Conservation (phyloP, 2,888 invertebrate species). For the Exephanes ischioxanthus region DNA sequence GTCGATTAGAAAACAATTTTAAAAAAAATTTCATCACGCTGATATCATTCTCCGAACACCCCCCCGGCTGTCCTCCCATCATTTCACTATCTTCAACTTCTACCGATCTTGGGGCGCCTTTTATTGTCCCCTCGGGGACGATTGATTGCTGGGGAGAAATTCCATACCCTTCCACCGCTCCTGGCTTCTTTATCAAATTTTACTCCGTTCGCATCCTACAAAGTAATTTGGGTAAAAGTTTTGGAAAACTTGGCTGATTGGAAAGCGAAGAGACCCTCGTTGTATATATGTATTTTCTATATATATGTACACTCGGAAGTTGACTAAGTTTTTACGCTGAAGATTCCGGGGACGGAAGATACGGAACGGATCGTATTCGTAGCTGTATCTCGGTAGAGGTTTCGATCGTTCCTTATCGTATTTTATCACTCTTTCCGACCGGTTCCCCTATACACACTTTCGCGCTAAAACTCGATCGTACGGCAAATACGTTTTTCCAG, state of each 20-base stretch:
- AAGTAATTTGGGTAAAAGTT: conserved; percentile 58
- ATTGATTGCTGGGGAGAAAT: conserved; percentile 59
- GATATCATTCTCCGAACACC: background rate
- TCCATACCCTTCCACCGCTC: conserved; percentile 3
- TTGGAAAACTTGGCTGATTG: conserved; percentile 57
- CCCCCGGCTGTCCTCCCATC: conserved; percentile 19
- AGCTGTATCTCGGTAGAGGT: conserved; percentile 32
- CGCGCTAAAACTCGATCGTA: conserved; percentile 61
- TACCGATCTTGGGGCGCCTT: conserved; percentile 21
- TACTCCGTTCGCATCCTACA: conserved; percentile 46
- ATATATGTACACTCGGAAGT: conserved; percentile 42
- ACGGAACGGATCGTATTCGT: conserved; percentile 37
- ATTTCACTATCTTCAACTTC: conserved; percentile 48
- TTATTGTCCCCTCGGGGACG: conserved; percentile 53
- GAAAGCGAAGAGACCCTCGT: conserved; percentile 46
- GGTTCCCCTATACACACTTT: conserved; percentile 12
- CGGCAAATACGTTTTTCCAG: conserved; percentile 67
- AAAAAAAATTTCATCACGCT: conserved; percentile 43
- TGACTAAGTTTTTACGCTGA: conserved; percentile 59
- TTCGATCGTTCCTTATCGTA: conserved; percentile 35
- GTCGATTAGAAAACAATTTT: conserved; percentile 68
- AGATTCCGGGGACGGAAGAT: conserved; percentile 17
- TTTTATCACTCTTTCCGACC: conserved; percentile 21
- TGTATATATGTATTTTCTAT: background rate
- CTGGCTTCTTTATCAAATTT: conserved; percentile 51